Conservation (phyloP, 2,888 invertebrate genomes). For the Boloria euphrosyne region DNA sequence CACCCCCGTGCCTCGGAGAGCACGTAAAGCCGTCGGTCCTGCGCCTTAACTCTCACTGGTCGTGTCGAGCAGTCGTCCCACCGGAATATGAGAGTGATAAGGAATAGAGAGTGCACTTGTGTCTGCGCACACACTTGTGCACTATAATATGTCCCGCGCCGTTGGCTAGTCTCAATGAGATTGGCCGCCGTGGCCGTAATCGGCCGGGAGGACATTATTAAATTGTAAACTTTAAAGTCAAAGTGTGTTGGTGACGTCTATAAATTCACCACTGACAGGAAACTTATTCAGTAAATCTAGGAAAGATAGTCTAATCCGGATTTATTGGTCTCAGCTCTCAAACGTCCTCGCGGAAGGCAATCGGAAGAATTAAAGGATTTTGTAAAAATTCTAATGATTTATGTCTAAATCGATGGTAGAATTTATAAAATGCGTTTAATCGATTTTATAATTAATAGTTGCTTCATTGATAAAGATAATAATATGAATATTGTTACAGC, state of each 20-base stretch:
- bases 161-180: too few species aligned
- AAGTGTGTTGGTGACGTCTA: slow-evolving; percentile 41
- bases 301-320: slow-evolving; percentile 66
- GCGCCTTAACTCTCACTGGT: too few species aligned
- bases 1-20: too few species aligned
- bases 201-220: slow-evolving; percentile 23
- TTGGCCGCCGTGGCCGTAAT: too few species aligned
- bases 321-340: slow-evolving; percentile 54
- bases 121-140: too few species aligned
- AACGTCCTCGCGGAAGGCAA: slow-evolving; percentile 51
- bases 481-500: neutral
- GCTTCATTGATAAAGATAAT: neutral
- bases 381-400: slow-evolving; percentile 56
- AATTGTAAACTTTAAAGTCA: slow-evolving; percentile 33
- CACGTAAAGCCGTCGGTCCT: too few species aligned
- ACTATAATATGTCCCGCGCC: too few species aligned
- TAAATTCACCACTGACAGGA: slow-evolving; percentile 57
- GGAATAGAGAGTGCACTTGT: too few species aligned
- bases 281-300: slow-evolving; percentile 49
- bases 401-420: slow-evolving; percentile 45
- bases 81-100: too few species aligned
- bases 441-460: neutral
- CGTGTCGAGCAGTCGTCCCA: too few species aligned
- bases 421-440: slow-evolving; percentile 1
- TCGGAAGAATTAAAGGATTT: slow-evolving; percentile 67